Evolutionary conservation across 2,113 vertebrate species (phyloP).

Genomic region (Pseudopodoces humilis): DNA sequence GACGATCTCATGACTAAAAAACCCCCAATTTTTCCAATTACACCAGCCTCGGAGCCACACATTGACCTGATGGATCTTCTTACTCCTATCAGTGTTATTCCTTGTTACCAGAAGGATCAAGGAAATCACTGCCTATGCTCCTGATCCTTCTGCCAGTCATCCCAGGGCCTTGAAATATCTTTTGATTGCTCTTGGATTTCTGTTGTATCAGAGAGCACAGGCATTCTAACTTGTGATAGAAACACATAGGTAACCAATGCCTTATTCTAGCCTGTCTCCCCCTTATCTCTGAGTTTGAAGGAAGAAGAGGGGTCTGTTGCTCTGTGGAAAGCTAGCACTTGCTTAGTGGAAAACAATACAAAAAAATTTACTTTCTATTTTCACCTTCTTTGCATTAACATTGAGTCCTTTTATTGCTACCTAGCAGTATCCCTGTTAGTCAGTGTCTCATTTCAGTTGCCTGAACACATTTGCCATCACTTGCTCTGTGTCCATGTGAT

Average conservation of each 20-base stretch:
- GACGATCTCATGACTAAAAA: background rate
- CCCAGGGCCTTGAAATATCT: background rate
- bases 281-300: background rate
- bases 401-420: background rate
- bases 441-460: background rate
- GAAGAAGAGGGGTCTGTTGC: background rate
- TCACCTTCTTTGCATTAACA: background rate
- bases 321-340: background rate
- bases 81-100: background rate
- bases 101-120: background rate
- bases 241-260: background rate
- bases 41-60: accelerated
- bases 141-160: background rate
- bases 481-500: background rate
- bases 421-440: background rate
- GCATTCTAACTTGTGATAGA: background rate
- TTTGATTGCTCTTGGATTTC: background rate
- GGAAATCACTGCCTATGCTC: background rate
- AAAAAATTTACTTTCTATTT: background rate
- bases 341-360: background rate
- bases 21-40: background rate
- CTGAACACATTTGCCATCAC: background rate
- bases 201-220: background rate
- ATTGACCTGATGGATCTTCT: background rate
- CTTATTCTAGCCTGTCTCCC: background rate